Conservation (phyloP, 2,888 invertebrate species). For the Luffia ferchaultella region DNA sequence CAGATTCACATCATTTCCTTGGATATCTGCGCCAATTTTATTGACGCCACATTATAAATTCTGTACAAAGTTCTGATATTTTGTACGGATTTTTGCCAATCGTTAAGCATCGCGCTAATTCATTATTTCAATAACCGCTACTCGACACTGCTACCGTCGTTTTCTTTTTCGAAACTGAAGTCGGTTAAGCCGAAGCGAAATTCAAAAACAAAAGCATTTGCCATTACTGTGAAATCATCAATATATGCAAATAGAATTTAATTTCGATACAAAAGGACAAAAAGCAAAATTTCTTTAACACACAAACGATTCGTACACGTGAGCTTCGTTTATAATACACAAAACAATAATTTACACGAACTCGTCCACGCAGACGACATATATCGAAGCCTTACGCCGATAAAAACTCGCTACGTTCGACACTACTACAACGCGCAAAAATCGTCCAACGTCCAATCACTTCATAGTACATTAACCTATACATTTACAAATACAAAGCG, state of each 20-base stretch:
- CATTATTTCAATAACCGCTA: background rate
- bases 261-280: slow-evolving; percentile 24
- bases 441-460: slow-evolving; percentile 32
- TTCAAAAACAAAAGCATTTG: background rate
- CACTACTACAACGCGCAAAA: slow-evolving; percentile 1
- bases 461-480: slow-evolving; percentile 29
- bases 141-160: background rate
- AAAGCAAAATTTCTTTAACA: background rate
- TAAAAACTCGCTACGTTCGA: background rate
- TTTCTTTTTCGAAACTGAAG: background rate
- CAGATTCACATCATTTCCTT: too few species aligned
- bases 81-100: background rate
- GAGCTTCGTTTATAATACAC: slow-evolving; percentile 39
- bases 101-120: background rate
- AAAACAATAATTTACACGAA: slow-evolving; percentile 51
- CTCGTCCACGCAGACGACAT: slow-evolving; percentile 47
- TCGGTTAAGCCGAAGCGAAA: background rate
- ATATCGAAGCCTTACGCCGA: slow-evolving; percentile 18
- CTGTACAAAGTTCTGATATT: background rate
- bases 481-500: slow-evolving; percentile 48
- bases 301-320: slow-evolving; percentile 14
- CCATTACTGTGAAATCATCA: background rate
- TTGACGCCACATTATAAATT: too few species aligned
- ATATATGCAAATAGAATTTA: slow-evolving; percentile 43
- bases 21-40: too few species aligned